These are phyloP conservation scores for Syngnathus typhle DNA, from an alignment of 2,113 vertebrate species.

Conservation along the genomic window DNA sequence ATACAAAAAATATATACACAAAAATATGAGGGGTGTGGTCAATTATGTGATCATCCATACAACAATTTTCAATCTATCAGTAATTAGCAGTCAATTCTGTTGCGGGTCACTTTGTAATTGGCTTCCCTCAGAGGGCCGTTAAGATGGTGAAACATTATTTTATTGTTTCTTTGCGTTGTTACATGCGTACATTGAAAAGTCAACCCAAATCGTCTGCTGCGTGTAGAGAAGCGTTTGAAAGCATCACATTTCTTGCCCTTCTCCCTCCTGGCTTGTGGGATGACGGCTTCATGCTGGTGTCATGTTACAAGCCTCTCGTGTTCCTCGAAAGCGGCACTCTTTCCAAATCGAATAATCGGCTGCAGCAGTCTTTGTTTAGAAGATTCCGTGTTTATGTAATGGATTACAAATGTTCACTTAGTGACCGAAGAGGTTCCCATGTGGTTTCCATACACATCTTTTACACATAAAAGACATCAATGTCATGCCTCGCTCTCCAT, in stretches of 20 bases:
- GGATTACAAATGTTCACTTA: neutral
- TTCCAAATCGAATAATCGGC: constrained; percentile 36
- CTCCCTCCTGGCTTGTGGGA: constrained; percentile 45
- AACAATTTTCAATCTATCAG: no score
- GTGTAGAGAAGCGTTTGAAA: constrained; percentile 53
- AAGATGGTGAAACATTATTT: no score
- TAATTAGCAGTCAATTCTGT: no score
- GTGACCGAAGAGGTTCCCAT: neutral
- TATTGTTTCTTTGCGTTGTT: no score
- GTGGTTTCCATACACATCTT: neutral
- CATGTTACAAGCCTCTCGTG: constrained; percentile 52
- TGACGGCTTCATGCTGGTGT: constrained; percentile 60
- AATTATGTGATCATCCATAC: neutral
- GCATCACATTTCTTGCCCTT: constrained; percentile 57
- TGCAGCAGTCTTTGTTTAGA: constrained; percentile 1
- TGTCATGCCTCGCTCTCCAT: neutral
- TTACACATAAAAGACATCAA: constrained; percentile 8
- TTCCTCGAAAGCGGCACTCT: constrained; percentile 34
- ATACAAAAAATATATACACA: neutral
- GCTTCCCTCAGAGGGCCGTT: no score
- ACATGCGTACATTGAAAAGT: constrained; percentile 38
- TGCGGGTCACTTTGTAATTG: no score
- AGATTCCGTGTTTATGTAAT: constrained; percentile 5
- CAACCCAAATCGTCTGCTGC: constrained; percentile 55
- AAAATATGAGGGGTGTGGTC: neutral